Percentiles rank a stretch among this genome's conserved stretches.
phyloP scores from a whole-genome alignment of 1,140 invertebrate species.

The Drosophila azteca region DNA sequence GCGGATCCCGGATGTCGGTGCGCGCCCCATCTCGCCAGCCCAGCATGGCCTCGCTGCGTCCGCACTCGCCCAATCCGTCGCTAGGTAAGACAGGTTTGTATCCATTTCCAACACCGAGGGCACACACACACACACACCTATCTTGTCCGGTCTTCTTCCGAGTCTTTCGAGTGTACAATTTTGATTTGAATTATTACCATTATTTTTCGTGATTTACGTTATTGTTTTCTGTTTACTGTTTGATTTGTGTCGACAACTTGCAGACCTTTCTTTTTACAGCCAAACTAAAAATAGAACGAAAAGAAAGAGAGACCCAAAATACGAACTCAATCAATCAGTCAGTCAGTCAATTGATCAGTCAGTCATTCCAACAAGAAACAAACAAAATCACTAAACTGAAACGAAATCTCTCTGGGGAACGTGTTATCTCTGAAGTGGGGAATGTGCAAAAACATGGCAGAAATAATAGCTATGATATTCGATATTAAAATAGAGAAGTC shows the following conservation, averaged over 20 bases:
- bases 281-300: slow-evolving; percentile 31
- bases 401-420: slow-evolving; percentile 9
- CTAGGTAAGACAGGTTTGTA: slow-evolving; percentile 88
- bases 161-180: slow-evolving; percentile 36
- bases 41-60: slow-evolving; percentile 91
- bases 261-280: slow-evolving; percentile 58
- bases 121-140: slow-evolving; percentile 9
- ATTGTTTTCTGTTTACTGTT: slow-evolving; percentile 20
- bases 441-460: slow-evolving; percentile 17
- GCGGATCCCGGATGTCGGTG: slow-evolving; percentile 90
- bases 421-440: background rate
- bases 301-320: slow-evolving; percentile 30
- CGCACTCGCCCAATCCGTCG: slow-evolving; percentile 90
- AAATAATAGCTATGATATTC: too few relatives aligned
- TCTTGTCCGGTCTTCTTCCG: slow-evolving; percentile 2
- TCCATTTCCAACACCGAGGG: slow-evolving; percentile 49
- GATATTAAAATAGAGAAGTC: too few relatives aligned
- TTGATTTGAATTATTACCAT: slow-evolving; percentile 28
- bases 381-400: slow-evolving; percentile 48
- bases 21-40: slow-evolving; percentile 91
- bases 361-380: slow-evolving; percentile 53
- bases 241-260: slow-evolving; percentile 53
- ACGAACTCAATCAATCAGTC: slow-evolving; percentile 47
- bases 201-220: slow-evolving; percentile 41
- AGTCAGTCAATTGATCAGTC: slow-evolving; percentile 52